Conservation (phyloP, 2,888 invertebrate species). For the Meloe dianella region DNA sequence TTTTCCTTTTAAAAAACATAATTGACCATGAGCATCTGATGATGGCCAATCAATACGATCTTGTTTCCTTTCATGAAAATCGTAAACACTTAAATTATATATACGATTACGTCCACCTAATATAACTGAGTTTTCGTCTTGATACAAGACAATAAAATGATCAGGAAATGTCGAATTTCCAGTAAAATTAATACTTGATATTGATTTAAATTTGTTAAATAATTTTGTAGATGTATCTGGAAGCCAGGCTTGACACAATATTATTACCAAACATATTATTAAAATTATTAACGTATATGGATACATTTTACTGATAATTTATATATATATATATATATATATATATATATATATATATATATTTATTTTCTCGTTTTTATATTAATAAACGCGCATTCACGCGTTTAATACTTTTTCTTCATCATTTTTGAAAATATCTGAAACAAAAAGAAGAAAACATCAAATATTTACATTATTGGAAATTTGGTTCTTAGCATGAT, state of each 20-base stretch:
- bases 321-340: too few relatives aligned
- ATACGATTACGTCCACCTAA: constrained; percentile 92
- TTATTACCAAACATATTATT: constrained; percentile 34
- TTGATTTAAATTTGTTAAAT: constrained; percentile 57
- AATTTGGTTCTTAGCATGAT: too few relatives aligned
- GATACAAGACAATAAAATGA: constrained; percentile 88
- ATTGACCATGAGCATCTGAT: constrained; percentile 78
- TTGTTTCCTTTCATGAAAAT: constrained; percentile 77
- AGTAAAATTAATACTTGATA: constrained; percentile 54
- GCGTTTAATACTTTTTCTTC: constrained; percentile 23
- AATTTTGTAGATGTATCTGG: constrained; percentile 74
- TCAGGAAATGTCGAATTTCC: constrained; percentile 82
- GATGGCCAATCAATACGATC: constrained; percentile 85
- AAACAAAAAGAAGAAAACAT: constrained; percentile 23
- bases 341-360: too few relatives aligned
- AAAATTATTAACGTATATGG: constrained; percentile 7
- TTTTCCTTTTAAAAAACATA: constrained; percentile 87
- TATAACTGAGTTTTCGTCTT: constrained; percentile 83
- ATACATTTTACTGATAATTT: neutral
- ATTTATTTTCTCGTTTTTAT: neutral
- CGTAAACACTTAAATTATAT: constrained; percentile 87
- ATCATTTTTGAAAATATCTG: constrained; percentile 17
- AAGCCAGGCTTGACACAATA: constrained; percentile 67
- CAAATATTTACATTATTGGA: neutral
- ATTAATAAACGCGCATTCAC: constrained; percentile 13